These are phyloP conservation scores for Melanotaenia pygmaea DNA, from an alignment of 2,797 vertebrate genomes.

Conservation along the genomic window DNA sequence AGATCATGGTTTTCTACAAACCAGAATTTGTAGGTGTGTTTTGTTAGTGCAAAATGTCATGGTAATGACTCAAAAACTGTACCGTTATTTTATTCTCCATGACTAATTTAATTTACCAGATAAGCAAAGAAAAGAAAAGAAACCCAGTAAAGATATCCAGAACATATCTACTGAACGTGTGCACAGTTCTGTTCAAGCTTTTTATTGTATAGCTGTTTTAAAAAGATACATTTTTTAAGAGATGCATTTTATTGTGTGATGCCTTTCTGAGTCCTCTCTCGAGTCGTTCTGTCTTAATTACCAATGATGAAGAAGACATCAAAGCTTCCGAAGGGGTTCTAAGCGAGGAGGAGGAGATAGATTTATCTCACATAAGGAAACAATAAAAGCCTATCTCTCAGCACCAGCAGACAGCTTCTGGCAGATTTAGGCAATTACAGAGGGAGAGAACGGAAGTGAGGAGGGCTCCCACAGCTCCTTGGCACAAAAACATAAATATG, in stretches of 20 bases:
- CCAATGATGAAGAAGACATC: slow-evolving; percentile 47
- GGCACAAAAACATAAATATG: slow-evolving; percentile 23
- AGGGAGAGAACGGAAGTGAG: background rate
- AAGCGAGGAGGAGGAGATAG: slow-evolving; percentile 26
- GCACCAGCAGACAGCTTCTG: slow-evolving; percentile 29
- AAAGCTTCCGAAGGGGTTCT: slow-evolving; percentile 48
- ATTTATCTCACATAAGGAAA: slow-evolving; percentile 59
- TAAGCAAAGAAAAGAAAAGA: too few relatives aligned
- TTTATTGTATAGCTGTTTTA: background rate
- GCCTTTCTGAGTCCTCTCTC: slow-evolving; percentile 14
- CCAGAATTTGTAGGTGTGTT: too few relatives aligned
- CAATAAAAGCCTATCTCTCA: slow-evolving; percentile 54
- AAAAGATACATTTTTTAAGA: slow-evolving; percentile 8
- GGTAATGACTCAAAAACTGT: too few relatives aligned
- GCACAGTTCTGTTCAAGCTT: background rate
- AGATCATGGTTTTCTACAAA: too few relatives aligned
- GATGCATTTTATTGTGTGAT: slow-evolving; percentile 12
- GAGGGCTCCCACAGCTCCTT: slow-evolving; percentile 15
- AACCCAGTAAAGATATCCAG: too few relatives aligned
- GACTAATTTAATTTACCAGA: too few relatives aligned
- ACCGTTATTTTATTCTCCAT: too few relatives aligned
- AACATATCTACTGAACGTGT: background rate
- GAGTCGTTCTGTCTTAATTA: slow-evolving; percentile 43
- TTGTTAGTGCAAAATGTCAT: too few relatives aligned
- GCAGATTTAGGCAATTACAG: slow-evolving; percentile 15